Evolutionary conservation across 2,888 invertebrate genomes (phyloP).

Genomic region (Thera britannica): DNA sequence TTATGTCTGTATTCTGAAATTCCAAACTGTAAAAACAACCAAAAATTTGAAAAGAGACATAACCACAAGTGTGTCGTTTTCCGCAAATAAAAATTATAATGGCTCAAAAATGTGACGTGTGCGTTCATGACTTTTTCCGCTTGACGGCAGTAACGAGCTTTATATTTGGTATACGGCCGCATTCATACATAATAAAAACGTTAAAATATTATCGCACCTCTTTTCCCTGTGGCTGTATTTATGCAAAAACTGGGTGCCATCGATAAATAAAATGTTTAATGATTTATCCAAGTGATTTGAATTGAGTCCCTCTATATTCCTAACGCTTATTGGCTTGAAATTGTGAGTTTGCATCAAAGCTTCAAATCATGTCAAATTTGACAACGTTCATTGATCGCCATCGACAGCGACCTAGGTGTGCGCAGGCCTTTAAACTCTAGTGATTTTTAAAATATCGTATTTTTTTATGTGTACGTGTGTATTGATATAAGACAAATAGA

Average conservation of each 20-base stretch:
- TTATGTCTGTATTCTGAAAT: neutral
- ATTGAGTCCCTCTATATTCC: too few species aligned
- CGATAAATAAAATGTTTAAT: too few species aligned
- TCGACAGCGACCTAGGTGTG: too few species aligned
- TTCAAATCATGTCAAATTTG: too few species aligned
- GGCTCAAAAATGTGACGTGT: conserved; percentile 12
- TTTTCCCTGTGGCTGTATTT: conserved; percentile 21
- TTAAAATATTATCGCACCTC: conserved; percentile 39
- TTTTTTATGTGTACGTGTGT: too few species aligned
- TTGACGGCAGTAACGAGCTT: conserved; percentile 32
- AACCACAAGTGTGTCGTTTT: neutral
- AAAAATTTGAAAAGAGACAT: neutral
- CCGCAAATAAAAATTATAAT: neutral
- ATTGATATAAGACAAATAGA: too few species aligned
- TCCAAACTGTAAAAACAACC: neutral
- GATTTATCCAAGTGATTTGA: too few species aligned
- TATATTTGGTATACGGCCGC: conserved; percentile 39
- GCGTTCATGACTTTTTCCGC: conserved; percentile 15
- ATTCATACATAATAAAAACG: conserved; percentile 46
- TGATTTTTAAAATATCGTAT: too few species aligned
- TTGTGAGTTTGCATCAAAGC: too few species aligned
- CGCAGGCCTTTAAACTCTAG: too few species aligned
- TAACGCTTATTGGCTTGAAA: too few species aligned
- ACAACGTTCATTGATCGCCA: too few species aligned
- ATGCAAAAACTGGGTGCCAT: conserved; percentile 5